Conservation (phyloP, 64 coral and sea anemone genomes). For the Montipora cactus region DNA sequence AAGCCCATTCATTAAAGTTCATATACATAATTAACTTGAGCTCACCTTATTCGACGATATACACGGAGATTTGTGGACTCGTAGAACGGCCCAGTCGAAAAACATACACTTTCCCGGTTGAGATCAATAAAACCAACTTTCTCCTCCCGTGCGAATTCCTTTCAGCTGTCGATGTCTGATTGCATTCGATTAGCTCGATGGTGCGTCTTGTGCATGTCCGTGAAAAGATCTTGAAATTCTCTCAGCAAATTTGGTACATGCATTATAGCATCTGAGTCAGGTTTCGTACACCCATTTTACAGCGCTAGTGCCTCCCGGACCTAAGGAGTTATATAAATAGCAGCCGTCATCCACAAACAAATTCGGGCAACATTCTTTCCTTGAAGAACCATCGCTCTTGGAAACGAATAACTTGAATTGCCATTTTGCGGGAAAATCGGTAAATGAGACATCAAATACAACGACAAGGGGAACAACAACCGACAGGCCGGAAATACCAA, state of each 20-base stretch:
- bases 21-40: too few relatives aligned
- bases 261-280: not conserved
- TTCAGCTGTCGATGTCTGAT: not conserved
- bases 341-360: constrained; percentile 21
- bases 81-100: not conserved
- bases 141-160: too few relatives aligned
- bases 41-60: not conserved
- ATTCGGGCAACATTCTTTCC: constrained; percentile 28
- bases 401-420: not conserved
- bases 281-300: constrained; percentile 2
- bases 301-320: not conserved
- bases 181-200: not conserved
- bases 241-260: not conserved
- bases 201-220: not conserved
- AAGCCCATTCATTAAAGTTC: too few relatives aligned
- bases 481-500: too few relatives aligned
- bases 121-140: too few relatives aligned
- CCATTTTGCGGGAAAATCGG: not conserved
- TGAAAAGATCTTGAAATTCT: not conserved
- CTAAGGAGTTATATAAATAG: constrained; percentile 6
- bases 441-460: not conserved
- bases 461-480: too few relatives aligned
- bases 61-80: not conserved
- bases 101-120: not conserved
- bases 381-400: constrained; percentile 26